A percentile compares a stretch with the other conserved stretches of the same genome.
Evolutionary conservation across 1,140 invertebrate species (phyloP).

Genomic region (Anoplophora glabripennis): DNA sequence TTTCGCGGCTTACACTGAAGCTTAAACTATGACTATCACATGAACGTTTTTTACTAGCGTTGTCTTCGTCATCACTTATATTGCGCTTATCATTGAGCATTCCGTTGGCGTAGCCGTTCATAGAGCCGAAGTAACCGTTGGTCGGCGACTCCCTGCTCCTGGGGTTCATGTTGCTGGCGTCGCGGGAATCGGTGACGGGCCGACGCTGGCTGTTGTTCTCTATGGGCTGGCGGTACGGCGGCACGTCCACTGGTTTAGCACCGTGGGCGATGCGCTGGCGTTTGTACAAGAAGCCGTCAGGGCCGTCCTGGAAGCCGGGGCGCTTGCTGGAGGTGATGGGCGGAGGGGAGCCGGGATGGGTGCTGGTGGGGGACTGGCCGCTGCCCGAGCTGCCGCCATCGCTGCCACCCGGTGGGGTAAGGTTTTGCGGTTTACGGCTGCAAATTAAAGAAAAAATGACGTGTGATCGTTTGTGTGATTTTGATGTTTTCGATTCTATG

Average conservation of each 20-base stretch:
- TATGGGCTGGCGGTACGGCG: constrained; percentile 24
- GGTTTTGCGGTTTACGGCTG: constrained; percentile 82
- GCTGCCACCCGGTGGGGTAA: constrained; percentile 81
- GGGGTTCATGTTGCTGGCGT: constrained; percentile 49
- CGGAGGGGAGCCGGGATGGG: constrained; percentile 63
- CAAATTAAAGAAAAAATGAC: constrained; percentile 26
- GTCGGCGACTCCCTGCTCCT: constrained; percentile 45
- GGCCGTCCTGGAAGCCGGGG: constrained; percentile 59
- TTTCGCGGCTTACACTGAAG: constrained; percentile 29
- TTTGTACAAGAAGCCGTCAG: constrained; percentile 68
- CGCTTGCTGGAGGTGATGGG: constrained; percentile 48
- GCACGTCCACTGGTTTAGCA: constrained; percentile 46
- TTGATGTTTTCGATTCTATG: too few relatives aligned
- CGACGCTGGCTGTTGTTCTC: constrained; percentile 44
- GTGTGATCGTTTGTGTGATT: background rate
- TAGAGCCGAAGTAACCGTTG: constrained; percentile 32
- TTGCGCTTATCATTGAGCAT: constrained; percentile 33
- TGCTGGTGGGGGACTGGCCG: constrained; percentile 68
- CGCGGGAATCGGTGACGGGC: constrained; percentile 44
- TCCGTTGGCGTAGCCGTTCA: constrained; percentile 24
- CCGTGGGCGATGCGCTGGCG: constrained; percentile 80
- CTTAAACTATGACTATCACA: constrained; percentile 38
- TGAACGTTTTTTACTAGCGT: constrained; percentile 27
- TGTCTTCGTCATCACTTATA: constrained; percentile 45
- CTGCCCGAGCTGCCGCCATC: constrained; percentile 69